Conservation (phyloP, 2,113 vertebrate species). For the Sarotherodon lohbergeri region DNA sequence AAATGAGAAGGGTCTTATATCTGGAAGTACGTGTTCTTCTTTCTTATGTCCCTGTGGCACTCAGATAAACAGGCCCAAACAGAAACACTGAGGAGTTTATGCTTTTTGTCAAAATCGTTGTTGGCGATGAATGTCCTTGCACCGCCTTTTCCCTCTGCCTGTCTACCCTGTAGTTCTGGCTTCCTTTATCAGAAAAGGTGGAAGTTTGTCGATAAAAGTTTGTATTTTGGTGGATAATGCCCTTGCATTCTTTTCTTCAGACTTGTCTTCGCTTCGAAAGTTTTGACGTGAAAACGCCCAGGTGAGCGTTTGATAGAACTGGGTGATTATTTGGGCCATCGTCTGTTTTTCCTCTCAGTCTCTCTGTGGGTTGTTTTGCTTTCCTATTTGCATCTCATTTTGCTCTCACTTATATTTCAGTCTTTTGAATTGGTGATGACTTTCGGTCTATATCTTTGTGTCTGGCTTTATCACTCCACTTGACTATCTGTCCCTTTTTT, state of each 20-base stretch:
- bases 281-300: neutral
- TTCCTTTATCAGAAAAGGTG: neutral
- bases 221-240: neutral
- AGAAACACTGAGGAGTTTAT: neutral
- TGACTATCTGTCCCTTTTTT: neutral
- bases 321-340: neutral
- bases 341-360: neutral
- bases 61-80: neutral
- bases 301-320: neutral
- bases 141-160: neutral
- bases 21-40: neutral
- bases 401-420: neutral
- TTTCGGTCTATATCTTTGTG: neutral
- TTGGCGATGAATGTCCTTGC: slow-evolving; percentile 3
- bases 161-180: neutral
- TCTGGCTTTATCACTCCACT: neutral
- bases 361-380: neutral
- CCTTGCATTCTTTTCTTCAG: neutral
- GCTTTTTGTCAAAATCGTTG: neutral
- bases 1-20: neutral
- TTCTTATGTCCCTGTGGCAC: neutral
- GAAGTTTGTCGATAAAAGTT: neutral
- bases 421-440: neutral
- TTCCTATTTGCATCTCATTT: slow-evolving; percentile 23
- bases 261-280: neutral